Conservation (phyloP, 1,140 invertebrate genomes). For the Drosophila novamexicana region DNA sequence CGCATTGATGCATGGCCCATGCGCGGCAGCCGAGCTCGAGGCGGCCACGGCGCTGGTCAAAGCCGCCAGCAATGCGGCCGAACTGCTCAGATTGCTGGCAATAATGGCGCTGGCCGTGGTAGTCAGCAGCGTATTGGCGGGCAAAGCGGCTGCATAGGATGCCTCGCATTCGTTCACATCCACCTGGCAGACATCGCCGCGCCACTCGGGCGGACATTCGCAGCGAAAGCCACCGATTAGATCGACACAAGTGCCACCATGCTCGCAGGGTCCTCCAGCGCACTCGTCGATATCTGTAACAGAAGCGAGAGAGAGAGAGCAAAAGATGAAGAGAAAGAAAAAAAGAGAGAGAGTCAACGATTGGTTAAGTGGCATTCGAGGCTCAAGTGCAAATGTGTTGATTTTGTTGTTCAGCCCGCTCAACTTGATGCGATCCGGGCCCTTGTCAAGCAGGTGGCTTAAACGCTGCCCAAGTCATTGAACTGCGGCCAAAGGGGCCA, state of each 20-base stretch:
- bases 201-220: conserved; percentile 92
- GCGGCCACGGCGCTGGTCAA: conserved; percentile 92
- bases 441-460: conserved; percentile 60
- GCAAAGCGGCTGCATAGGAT: conserved; percentile 67
- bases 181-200: conserved; percentile 91
- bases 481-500: conserved; percentile 32
- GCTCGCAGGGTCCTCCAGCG: conserved; percentile 92
- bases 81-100: conserved; percentile 64
- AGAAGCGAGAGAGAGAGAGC: conserved; percentile 53
- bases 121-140: conserved; percentile 84
- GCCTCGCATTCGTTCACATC: conserved; percentile 89
- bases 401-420: conserved; percentile 60
- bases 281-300: conserved; percentile 92
- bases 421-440: conserved; percentile 23
- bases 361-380: conserved; percentile 57
- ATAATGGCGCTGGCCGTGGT: conserved; percentile 70
- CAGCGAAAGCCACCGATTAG: conserved; percentile 91
- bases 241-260: conserved; percentile 93
- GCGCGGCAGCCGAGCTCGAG: conserved; percentile 84
- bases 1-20: conserved; percentile 92
- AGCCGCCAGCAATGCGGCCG: conserved; percentile 92
- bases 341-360: conserved; percentile 15
- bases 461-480: conserved; percentile 55
- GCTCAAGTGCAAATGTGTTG: conserved; percentile 71
- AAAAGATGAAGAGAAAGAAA: background rate